phyloP scores from a whole-genome alignment of 2,888 invertebrate species.

The Ophion slaviceki region DNA sequence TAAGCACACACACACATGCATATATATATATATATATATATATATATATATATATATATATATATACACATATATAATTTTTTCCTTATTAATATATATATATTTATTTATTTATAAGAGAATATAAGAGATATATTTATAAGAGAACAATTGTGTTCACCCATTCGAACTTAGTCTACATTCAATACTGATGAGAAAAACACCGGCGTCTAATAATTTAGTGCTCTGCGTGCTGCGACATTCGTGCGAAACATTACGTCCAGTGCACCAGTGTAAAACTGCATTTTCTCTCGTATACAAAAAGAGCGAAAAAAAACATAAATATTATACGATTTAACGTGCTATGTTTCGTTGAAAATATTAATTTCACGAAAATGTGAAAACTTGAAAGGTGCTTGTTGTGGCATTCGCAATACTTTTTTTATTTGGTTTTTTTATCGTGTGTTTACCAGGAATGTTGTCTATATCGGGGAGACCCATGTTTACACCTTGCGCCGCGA shows the following conservation, averaged over 20 bases:
- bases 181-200: constrained; percentile 14
- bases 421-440: constrained; percentile 22
- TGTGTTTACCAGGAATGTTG: constrained; percentile 78
- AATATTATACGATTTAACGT: not conserved
- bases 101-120: too few species aligned
- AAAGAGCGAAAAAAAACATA: not conserved
- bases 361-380: not conserved
- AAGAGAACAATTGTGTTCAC: not conserved
- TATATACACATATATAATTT: too few species aligned
- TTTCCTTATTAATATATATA: too few species aligned
- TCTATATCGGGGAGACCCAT: constrained; percentile 80
- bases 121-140: too few species aligned
- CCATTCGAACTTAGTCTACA: not conserved
- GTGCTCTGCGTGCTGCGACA: constrained; percentile 31
- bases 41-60: too few species aligned
- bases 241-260: constrained; percentile 45
- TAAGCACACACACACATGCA: not conserved
- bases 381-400: constrained; percentile 19
- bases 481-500: constrained; percentile 76
- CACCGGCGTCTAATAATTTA: not conserved
- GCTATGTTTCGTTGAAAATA: not conserved
- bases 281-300: constrained; percentile 7
- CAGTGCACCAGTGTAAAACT: constrained; percentile 29
- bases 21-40: too few species aligned
- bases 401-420: constrained; percentile 41